Evolutionary conservation across 1,140 invertebrate genomes (phyloP), one percentile per base, ranked within the genome.

Genomic region (Uloborus diversus): DNA sequence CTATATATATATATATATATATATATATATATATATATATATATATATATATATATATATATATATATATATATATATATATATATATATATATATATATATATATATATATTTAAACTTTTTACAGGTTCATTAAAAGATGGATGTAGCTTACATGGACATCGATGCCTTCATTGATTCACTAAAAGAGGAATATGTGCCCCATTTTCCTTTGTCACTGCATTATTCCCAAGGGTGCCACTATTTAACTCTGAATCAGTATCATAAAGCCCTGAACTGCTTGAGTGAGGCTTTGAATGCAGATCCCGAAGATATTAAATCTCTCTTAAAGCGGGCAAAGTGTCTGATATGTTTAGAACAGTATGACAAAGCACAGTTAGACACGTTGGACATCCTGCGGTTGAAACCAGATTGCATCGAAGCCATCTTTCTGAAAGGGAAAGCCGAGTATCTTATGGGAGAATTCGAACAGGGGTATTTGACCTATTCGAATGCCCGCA

Each of bases 121-220:
- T n/a, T n/a, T n/a, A n/a, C n/a, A n/a, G n/a, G n/a, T n/a, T n/a
- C n/a, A n/a, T n/a, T n/a, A n/a, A n/a, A n/a, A n/a, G n/a, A n/a
- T n/a, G n/a, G n/a, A n/a, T n/a, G n/a, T n/a, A n/a, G n/a, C n/a
- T n/a, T n/a, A n/a, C 5, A 65, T 65, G 62, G 62, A 42, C n/a
- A n/a, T 73, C 3, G 70, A 73, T 11, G 2, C 11, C 9, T 73
- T 62, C 32, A 33, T 73, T 20, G 70, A 73, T n/a, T 61, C 35
- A 20, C 47, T 61, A 37, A 49, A 62, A 20, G 27, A 23, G 23
- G 32, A 32, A 14, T 11, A 33, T 5, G 20, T 9, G 4, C 56
- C 35, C 7, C 27, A 61, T 1, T 73, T 61, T 20, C 70, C 70
- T 14, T 27, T 61, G 2, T 61, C 56, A 4, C 17, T 73, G n/a